Evolutionary conservation across 2,888 invertebrate genomes (phyloP), one percentile per base, ranked within the genome.

Genomic region (Lasioglossum zephyrum): DNA sequence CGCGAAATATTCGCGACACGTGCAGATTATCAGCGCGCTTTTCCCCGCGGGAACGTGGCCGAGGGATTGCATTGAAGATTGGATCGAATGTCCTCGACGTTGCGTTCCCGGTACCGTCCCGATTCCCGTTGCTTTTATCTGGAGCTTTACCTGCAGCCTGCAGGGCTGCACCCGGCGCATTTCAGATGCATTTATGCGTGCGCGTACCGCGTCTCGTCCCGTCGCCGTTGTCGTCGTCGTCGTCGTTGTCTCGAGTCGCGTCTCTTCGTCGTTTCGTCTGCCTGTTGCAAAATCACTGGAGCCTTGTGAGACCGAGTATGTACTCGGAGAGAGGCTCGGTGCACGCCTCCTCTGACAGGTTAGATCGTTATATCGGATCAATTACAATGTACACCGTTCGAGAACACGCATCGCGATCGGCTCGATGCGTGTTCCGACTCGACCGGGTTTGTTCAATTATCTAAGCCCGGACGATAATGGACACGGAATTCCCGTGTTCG

Each of bases 1-100:
- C 90, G 86, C 91, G 90, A 91, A 92, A 91, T 90, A 92, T 92
- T 90, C 87, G 86, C 88, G 88, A 92, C 91, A 91, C 92, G 89
- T 91, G 92, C 91, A 91, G 89, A 89, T 91, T 91, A 91, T 91
- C 88, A 85, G 89, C 90, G 89, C 89, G 90, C 91, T 80, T 82
- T 85, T 70, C 81, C 72, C 79, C 47, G 66, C n/a, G 60, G 57
- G 73, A 60, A 80, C 77, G 73, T 63, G 70, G 49, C 78, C 87
- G 79, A 82, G 84, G 84, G 85, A 84, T 57, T 57, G 84, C 86
- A 88, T 88, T 81, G 86, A 83, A 91, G 91, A 89, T 89, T 90
- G 91, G 91, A 93, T 93, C 92, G 92, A 92, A 92, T 93, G 91
- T 92, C 92, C 85, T 75, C 86, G 87, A 89, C 82, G 83, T 87